Evolutionary conservation across 2,888 invertebrate genomes (phyloP).

Genomic region (Buathra laborator): DNA sequence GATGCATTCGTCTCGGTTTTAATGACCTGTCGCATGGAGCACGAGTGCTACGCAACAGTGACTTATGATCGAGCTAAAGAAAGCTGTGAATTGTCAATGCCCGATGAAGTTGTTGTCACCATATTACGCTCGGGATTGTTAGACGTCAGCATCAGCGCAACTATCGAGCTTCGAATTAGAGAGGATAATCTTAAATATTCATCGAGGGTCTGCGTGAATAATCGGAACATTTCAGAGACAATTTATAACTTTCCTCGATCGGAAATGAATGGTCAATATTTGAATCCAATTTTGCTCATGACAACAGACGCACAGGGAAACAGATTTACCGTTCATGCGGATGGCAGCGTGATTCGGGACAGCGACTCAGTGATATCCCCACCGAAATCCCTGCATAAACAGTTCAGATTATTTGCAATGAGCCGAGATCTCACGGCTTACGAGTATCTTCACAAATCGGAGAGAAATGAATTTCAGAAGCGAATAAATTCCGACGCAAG

Average conservation of each 20-base stretch:
- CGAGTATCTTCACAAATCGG: constrained; percentile 79
- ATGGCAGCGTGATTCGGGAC: constrained; percentile 45
- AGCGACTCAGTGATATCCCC: neutral
- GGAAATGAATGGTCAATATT: neutral
- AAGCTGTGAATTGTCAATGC: constrained; percentile 77
- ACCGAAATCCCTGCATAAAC: constrained; percentile 11
- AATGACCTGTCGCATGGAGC: constrained; percentile 84
- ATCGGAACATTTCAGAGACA: constrained; percentile 34
- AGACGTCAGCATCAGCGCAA: constrained; percentile 48
- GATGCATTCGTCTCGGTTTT: constrained; percentile 81
- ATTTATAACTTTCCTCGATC: constrained; percentile 57
- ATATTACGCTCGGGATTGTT: constrained; percentile 73
- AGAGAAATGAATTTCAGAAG: constrained; percentile 58
- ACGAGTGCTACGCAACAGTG: constrained; percentile 87
- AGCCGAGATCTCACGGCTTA: constrained; percentile 77
- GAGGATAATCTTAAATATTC: constrained; percentile 46
- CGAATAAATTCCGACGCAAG: constrained; percentile 63
- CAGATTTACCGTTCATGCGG: constrained; percentile 71
- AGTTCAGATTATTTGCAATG: constrained; percentile 78
- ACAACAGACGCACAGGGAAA: constrained; percentile 73
- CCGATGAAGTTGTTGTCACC: constrained; percentile 75
- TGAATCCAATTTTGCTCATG: constrained; percentile 39
- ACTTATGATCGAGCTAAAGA: constrained; percentile 84
- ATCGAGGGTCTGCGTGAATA: constrained; percentile 4
- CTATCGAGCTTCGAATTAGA: constrained; percentile 43